Base-by-base conservation (phyloP, 2,888 invertebrate species). In the Trimorus sp. region DNA sequence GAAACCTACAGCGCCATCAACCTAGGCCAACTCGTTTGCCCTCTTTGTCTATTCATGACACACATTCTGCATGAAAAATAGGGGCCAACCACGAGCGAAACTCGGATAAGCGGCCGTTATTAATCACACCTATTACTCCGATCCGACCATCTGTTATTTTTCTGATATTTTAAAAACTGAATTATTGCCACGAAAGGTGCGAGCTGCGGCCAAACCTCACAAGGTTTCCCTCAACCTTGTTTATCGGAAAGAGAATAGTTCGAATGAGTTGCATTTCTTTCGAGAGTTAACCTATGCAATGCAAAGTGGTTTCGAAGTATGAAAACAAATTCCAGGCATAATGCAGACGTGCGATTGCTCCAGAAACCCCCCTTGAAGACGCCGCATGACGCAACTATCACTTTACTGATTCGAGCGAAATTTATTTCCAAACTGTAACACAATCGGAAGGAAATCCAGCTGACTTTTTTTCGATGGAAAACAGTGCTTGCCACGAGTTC, bases 381-480 rank as follows among this genome's bases (percentile, higher is more conserved):
- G n/a, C 63, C 59, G 14, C 77, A 58, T 62, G 77, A 77, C 37
- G 53, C n/a, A 66, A 1, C 59, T 76, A 76, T 68, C 68, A 68
- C 40, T 65, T 53, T 12, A 65, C 65, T 59, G 70, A 63, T 77
- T 70, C 48, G 16, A 37, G 5, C 40, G 16, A 26, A 70, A 77
- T 77, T 70, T 77, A 69, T 77, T 58, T 70, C 42, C 62, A 15
- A 16, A 36, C 9, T 15, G 16, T 36, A 16, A 51, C 59, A 71
- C 77, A 78, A 71, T 78, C 70, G 65, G 65, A 71, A 70, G 77
- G 70, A 71, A 78, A 59, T 70, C 63, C 62, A 70, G 77, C 77
- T 78, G 69, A 68, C 42, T 66, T 59, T 75, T n/a, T 76, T 62
- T 48, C 53, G 42, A 42, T 14, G 14, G 16, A 51, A 69, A 68